Evolutionary conservation across 2,113 vertebrate genomes (phyloP), one percentile per base, ranked within the genome.

Genomic region (Macquaria ambigua): DNA sequence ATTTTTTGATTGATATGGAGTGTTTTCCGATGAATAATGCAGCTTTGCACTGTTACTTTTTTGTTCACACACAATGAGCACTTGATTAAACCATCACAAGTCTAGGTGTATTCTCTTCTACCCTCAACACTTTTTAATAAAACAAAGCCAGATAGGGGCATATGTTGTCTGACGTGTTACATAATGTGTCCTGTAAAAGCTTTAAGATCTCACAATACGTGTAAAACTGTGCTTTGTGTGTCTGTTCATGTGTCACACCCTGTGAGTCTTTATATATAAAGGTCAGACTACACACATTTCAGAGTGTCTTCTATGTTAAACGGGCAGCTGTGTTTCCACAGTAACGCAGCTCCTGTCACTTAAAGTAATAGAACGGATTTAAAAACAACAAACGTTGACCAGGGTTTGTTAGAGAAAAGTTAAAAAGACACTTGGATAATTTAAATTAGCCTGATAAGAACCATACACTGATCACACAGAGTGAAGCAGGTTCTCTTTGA

Each of bases 1-100:
- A 53, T 56, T 56, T 31, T 72, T 53, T 64, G 31, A 77, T 56
- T 75, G 70, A 75, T 64, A 74, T 80, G 53, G 46, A 55, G 77
- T 79, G 75, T 82, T 85, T 88, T 86, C 61, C 72, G 84, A 89
- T 77, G 41, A 82, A 73, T 23, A 77, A 64, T 87, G 69, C 82
- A 69, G 46, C 59, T 63, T 81, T 1, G 2, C 78, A 61, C 63
- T 46, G 43, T 79, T 55, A 12, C 1, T 20, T 67, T 48, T 46
- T 75, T 72, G 1, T 73, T 63, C 43, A 67, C 48, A 53, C 68
- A 72, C 39, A 79, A 31, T 46, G 20, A 72, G 64, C 21, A 62
- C 28, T 77, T 63, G n/a, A 68, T 64, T 61, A 63, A 77, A 68
- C 9, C n/a, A 25, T 34, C 43, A 78, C 53, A 31, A 10, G 25